Evolutionary conservation across 2,797 vertebrate species (phyloP), one percentile per base, ranked within the genome.

Genomic region (Echiichthys vipera): DNA sequence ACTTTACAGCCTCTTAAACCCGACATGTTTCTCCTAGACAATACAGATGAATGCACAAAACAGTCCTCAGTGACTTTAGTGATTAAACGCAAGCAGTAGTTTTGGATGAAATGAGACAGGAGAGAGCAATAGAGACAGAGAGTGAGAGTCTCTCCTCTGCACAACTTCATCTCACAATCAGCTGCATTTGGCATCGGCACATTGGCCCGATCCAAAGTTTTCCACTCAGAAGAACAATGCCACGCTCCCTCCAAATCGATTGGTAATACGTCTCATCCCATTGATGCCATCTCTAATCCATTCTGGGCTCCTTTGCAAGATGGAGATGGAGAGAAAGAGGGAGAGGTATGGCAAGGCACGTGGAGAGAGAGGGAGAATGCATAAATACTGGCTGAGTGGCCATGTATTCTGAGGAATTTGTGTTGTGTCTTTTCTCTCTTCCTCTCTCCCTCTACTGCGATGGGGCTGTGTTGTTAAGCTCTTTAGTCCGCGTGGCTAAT

Each of bases 261-360:
- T 94, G 92, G 94, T 93, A 95, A 95, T 93, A 94, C 91, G 82
- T 94, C 92, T 92, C 90, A 93, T 93, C 92, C 92, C 80, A 91
- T 91, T 94, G 93, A 95, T 94, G 93, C 88, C 92, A 93, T 92
- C 91, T 91, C 91, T 95, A 95, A 95, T 95, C 94, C 93, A 93
- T 93, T 92, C 92, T 87, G 85, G 90, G 90, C 93, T 91, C 85
- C 77, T 90, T 82, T 85, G 91, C 77, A 79, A 90, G 89, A 90
- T 86, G 85, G 90, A 79, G 86, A 84, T 83, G 84, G 66, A 77
- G 88, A 77, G 81, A 80, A 71, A 78, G 78, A 75, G 71, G 57
- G 79, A 87, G 86, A 59, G 65, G 79, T 81, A 84, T 83, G 67
- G 85, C 74, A 78, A 69, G 75, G 64, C 54, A 3, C 5, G n/a